phyloP scores from a whole-genome alignment of 2,888 invertebrate genomes.

The Panopea generosa region DNA sequence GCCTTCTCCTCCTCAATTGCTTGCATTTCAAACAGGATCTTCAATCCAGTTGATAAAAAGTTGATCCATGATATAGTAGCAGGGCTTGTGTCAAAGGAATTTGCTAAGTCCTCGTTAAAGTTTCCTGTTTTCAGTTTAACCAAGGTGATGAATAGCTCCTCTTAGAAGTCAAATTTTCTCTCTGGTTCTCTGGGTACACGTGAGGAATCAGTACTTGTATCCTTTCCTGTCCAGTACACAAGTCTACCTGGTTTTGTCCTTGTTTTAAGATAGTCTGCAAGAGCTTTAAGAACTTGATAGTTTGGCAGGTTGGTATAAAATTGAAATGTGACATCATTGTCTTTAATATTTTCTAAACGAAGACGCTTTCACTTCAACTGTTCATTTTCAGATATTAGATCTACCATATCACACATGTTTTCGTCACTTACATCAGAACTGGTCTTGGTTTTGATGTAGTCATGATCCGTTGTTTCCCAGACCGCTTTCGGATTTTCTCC shows the following conservation, averaged over 20 bases:
- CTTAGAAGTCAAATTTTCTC: constrained; percentile 42
- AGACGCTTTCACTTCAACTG: too few species aligned
- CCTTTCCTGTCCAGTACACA: constrained; percentile 26
- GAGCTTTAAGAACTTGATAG: constrained; percentile 30
- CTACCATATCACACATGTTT: too few species aligned
- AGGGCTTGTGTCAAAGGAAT: constrained; percentile 27
- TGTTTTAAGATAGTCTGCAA: constrained; percentile 28
- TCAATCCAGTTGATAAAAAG: constrained; percentile 27
- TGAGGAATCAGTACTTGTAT: not conserved
- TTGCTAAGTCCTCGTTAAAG: constrained; percentile 49
- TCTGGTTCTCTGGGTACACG: constrained; percentile 11
- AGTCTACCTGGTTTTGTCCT: constrained; percentile 9
- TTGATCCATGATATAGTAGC: constrained; percentile 46
- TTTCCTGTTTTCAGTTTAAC: constrained; percentile 55
- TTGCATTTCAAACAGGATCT: constrained; percentile 45
- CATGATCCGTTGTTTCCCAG: too few species aligned
- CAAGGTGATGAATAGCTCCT: constrained; percentile 51
- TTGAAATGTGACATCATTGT: constrained; percentile 41
- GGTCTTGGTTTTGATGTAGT: too few species aligned
- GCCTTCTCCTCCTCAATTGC: constrained; percentile 9
- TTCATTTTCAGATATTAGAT: too few species aligned
- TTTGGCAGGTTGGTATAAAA: constrained; percentile 55
- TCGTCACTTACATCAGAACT: too few species aligned
- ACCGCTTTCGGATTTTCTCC: too few species aligned
- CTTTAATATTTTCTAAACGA: constrained; percentile 26